Evolutionary conservation across 2,888 invertebrate species (phyloP).

Genomic region (Rhyacophila evoluta): DNA sequence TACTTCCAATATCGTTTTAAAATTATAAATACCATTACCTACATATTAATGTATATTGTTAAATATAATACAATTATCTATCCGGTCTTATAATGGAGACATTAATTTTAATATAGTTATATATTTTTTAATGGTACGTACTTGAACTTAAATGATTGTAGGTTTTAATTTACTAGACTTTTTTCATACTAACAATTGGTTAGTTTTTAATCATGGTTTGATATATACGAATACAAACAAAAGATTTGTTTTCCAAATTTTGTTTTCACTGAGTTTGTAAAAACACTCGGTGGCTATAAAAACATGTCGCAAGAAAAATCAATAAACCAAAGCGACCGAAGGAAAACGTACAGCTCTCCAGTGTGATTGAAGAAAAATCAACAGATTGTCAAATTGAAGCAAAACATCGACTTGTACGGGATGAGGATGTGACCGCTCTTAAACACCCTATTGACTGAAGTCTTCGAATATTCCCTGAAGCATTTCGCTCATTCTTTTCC

Average conservation of each 20-base stretch:
- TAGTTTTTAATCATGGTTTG: too few species aligned
- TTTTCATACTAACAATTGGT: too few species aligned
- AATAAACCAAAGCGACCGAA: not conserved
- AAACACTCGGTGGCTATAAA: too few species aligned
- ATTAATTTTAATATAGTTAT: too few species aligned
- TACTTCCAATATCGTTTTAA: too few species aligned
- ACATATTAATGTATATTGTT: too few species aligned
- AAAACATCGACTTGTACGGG: not conserved
- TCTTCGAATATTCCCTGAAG: not conserved
- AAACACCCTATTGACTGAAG: slow-evolving; percentile 13
- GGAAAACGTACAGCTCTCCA: not conserved
- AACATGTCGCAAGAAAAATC: not conserved
- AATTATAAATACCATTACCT: too few species aligned
- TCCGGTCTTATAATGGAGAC: not conserved
- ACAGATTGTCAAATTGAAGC: not conserved
- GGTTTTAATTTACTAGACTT: too few species aligned
- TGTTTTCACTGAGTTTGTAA: not conserved
- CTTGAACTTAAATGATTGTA: too few species aligned
- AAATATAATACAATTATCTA: not conserved
- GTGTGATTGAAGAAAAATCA: slow-evolving; percentile 1
- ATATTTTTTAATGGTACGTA: too few species aligned
- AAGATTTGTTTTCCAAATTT: too few species aligned
- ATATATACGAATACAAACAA: too few species aligned
- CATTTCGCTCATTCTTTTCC: slow-evolving; percentile 41
- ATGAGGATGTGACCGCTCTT: slow-evolving; percentile 18